Percentiles rank a stretch among this genome's conserved stretches.
These are phyloP conservation scores for Scomber japonicus DNA, from an alignment of 2,113 vertebrate species.

Conservation along the genomic window DNA sequence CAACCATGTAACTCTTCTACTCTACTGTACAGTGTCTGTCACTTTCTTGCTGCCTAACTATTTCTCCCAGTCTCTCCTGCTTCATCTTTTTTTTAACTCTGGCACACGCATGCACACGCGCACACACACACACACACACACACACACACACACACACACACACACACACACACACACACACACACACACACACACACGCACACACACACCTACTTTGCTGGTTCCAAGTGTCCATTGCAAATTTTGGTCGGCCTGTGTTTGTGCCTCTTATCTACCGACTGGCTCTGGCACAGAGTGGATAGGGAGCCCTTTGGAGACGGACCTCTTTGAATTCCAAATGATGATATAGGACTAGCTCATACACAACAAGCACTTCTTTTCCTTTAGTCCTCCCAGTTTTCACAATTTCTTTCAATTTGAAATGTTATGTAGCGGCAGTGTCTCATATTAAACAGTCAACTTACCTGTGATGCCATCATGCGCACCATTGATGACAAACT, in stretches of 20 bases:
- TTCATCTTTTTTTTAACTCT: slow-evolving; percentile 1
- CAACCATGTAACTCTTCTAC: slow-evolving; percentile 24
- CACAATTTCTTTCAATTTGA: slow-evolving; percentile 15
- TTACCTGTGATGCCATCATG: neutral
- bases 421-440: neutral
- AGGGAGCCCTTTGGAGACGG: slow-evolving; percentile 24
- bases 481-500: too few species aligned
- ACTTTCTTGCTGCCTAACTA: neutral
- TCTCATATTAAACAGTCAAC: too few species aligned
- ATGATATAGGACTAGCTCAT: slow-evolving; percentile 37
- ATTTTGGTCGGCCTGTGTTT: slow-evolving; percentile 46
- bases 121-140: slow-evolving; percentile 7
- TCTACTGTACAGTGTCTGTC: slow-evolving; percentile 1
- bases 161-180: slow-evolving; percentile 16
- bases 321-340: slow-evolving; percentile 55
- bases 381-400: slow-evolving; percentile 21
- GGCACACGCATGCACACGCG: neutral
- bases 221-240: slow-evolving; percentile 53
- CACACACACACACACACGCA: slow-evolving; percentile 12
- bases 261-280: slow-evolving; percentile 45
- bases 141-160: slow-evolving; percentile 10
- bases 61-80: slow-evolving; percentile 5
- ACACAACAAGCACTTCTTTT: slow-evolving; percentile 32
- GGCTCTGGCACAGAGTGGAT: slow-evolving; percentile 24
- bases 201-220: slow-evolving; percentile 34